These are phyloP conservation scores for Tinea pellionella DNA, from an alignment of 2,888 invertebrate species.

Conservation along the genomic window DNA sequence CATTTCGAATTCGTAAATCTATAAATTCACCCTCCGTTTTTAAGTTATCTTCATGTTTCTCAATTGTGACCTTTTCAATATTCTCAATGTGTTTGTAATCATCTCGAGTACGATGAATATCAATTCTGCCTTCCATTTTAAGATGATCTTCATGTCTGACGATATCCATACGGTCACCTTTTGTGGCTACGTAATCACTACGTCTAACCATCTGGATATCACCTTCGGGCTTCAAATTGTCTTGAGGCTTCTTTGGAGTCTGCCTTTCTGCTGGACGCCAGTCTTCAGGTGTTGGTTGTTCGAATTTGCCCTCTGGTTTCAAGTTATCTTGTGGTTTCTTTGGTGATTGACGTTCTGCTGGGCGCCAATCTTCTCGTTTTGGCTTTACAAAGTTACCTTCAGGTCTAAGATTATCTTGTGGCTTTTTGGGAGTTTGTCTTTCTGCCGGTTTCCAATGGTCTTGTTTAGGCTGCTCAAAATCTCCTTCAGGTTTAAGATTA, in stretches of 20 bases:
- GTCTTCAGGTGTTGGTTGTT: conserved; percentile 31
- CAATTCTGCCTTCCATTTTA: conserved; percentile 74
- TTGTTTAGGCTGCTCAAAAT: conserved; percentile 41
- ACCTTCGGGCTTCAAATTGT: conserved; percentile 75
- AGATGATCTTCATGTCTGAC: conserved; percentile 75
- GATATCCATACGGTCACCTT: conserved; percentile 72
- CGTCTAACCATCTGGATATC: conserved; percentile 58
- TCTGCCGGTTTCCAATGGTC: conserved; percentile 47
- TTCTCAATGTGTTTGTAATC: conserved; percentile 67
- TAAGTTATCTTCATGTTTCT: conserved; percentile 71
- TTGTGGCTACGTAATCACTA: conserved; percentile 55
- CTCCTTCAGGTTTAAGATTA: conserved; percentile 63
- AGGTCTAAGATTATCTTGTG: conserved; percentile 61
- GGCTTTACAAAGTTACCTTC: conserved; percentile 60
- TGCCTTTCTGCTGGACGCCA: conserved; percentile 33
- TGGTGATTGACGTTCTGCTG: conserved; percentile 31
- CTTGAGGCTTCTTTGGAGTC: conserved; percentile 33
- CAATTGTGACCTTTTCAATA: conserved; percentile 62
- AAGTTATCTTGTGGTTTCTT: conserved; percentile 58
- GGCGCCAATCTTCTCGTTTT: conserved; percentile 36
- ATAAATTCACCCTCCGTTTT: conserved; percentile 67
- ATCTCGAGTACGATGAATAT: conserved; percentile 61
- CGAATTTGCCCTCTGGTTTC: conserved; percentile 68
- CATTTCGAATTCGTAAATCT: conserved; percentile 57
- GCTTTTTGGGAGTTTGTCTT: conserved; percentile 38